These are phyloP conservation scores for Cerceris ruficornis DNA, from an alignment of 2,888 invertebrate genomes.

Conservation along the genomic window DNA sequence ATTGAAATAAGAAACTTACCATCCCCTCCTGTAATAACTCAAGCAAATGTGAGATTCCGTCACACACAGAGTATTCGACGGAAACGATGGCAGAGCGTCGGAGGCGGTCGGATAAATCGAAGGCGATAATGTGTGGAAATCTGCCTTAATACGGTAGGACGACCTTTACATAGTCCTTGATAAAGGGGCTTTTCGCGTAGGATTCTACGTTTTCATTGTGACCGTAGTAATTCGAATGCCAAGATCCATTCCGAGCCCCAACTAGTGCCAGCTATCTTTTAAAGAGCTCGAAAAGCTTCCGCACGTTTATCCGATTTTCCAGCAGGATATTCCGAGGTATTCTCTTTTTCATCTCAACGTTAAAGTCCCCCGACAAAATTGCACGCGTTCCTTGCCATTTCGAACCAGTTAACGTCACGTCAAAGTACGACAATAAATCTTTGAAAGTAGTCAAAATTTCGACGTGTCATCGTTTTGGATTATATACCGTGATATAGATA, in stretches of 20 bases:
- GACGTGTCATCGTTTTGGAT: too few species aligned
- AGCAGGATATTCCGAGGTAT: neutral
- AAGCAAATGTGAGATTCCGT: neutral
- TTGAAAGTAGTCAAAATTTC: too few species aligned
- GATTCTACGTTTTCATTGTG: slow-evolving; percentile 47
- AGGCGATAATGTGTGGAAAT: slow-evolving; percentile 41
- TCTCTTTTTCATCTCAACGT: neutral
- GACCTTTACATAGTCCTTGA: slow-evolving; percentile 34
- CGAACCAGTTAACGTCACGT: neutral
- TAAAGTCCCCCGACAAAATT: neutral
- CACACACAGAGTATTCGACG: neutral
- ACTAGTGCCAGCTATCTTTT: slow-evolving; percentile 32
- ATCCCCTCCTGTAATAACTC: neutral
- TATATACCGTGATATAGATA: too few species aligned
- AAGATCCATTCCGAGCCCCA: slow-evolving; percentile 37
- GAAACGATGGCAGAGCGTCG: neutral
- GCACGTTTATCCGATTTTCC: slow-evolving; percentile 30
- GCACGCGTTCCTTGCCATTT: neutral
- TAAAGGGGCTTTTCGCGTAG: slow-evolving; percentile 48
- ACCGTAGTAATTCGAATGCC: slow-evolving; percentile 46
- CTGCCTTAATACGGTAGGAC: slow-evolving; percentile 41
- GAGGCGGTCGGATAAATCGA: slow-evolving; percentile 38
- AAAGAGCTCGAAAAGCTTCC: slow-evolving; percentile 34
- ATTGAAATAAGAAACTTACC: neutral
- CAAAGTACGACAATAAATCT: too few species aligned